phyloP scores from a whole-genome alignment of 2,888 invertebrate species.

The Sminthurides aquaticus region DNA sequence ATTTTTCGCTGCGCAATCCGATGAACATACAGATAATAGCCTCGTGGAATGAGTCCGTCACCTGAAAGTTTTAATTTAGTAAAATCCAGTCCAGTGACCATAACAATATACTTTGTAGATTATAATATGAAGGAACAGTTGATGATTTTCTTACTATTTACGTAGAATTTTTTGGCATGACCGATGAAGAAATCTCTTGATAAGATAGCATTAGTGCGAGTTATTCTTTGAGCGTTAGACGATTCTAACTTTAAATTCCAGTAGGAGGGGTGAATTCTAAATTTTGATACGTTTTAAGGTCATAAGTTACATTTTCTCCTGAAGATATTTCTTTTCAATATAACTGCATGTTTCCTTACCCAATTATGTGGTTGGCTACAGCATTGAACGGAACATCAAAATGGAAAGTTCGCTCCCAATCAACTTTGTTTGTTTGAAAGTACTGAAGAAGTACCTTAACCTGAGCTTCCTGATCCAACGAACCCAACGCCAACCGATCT shows the following conservation, averaged over 20 bases:
- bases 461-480: conserved; percentile 30
- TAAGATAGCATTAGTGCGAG: conserved; percentile 25
- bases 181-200: conserved; percentile 31
- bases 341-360: conserved; percentile 16
- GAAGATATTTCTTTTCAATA: too few species aligned
- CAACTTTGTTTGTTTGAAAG: conserved; percentile 24
- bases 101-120: not conserved
- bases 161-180: conserved; percentile 27
- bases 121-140: too few species aligned
- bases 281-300: conserved; percentile 5
- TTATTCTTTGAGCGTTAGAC: conserved; percentile 10
- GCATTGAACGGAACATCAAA: conserved; percentile 34
- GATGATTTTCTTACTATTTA: conserved; percentile 20
- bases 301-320: not conserved
- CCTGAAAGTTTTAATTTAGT: conserved; percentile 9
- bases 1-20: conserved; percentile 28
- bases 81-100: not conserved
- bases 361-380: conserved; percentile 15
- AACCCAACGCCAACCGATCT: conserved; percentile 32
- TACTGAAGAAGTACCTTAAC: conserved; percentile 29
- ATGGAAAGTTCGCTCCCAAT: conserved; percentile 34
- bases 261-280: conserved; percentile 29
- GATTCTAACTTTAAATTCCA: conserved; percentile 34
- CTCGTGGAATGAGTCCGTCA: conserved; percentile 24
- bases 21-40: conserved; percentile 33